Percentiles rank a stretch among this genome's conserved stretches.
phyloP scores from a whole-genome alignment of 2,113 vertebrate genomes.

The Gavia stellata region DNA sequence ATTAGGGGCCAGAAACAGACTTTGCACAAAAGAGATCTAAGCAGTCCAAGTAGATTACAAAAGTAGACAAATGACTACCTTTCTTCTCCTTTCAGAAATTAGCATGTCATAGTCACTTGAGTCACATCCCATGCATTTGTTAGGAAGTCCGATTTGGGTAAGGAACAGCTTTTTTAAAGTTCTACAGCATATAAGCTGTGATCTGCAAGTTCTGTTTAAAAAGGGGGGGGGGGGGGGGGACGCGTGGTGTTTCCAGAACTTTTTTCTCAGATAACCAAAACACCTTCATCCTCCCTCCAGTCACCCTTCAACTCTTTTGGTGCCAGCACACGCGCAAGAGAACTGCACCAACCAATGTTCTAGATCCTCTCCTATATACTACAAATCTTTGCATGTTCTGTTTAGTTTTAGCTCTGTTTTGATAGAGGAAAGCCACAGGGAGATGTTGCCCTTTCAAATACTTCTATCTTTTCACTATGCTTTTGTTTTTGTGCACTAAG shows the following conservation, averaged over 20 bases:
- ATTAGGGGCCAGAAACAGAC: not conserved
- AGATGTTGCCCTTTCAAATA: not conserved
- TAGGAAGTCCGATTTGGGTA: not conserved
- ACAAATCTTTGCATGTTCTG: fast-evolving
- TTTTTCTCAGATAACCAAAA: not conserved
- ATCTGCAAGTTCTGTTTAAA: not conserved
- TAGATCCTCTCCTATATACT: not conserved
- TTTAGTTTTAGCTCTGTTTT: not conserved
- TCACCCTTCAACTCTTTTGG: not conserved
- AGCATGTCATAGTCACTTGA: not conserved
- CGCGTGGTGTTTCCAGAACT: not conserved
- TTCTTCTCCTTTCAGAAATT: not conserved
- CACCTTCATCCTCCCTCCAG: not conserved
- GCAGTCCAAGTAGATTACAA: not conserved
- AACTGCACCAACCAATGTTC: not conserved
- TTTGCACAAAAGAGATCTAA: not conserved
- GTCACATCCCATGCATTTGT: not conserved
- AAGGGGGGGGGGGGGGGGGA: too few relatives aligned
- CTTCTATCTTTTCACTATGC: not conserved
- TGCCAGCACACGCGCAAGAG: not conserved
- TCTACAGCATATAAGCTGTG: not conserved
- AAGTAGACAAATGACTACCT: not conserved
- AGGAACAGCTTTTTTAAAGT: not conserved
- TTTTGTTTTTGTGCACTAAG: not conserved
- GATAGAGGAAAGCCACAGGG: not conserved